Percentiles rank a stretch among this genome's conserved stretches.
These are phyloP conservation scores for Zaprionus lachaisei DNA, from an alignment of 1,140 invertebrate genomes.

Conservation along the genomic window DNA sequence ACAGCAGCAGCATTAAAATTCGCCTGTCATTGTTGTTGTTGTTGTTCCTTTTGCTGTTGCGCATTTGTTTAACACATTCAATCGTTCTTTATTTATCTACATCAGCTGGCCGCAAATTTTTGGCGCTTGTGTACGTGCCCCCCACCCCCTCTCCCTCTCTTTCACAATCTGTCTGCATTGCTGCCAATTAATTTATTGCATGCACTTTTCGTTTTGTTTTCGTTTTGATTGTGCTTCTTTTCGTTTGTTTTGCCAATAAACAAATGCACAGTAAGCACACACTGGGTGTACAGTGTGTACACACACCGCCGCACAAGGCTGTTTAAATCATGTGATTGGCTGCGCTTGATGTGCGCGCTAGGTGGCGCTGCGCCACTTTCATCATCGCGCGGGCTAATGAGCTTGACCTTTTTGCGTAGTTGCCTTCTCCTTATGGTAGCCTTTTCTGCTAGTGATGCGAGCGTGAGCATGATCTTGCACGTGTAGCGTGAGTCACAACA, in stretches of 20 bases:
- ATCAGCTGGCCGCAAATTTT: conserved; percentile 27
- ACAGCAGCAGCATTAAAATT: conserved; percentile 5
- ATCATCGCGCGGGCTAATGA: conserved; percentile 42
- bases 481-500: conserved; percentile 7
- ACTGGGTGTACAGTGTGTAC: not conserved
- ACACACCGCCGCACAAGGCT: conserved; percentile 1
- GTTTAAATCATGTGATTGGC: conserved; percentile 28
- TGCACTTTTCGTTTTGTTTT: conserved; percentile 50
- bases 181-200: conserved; percentile 58
- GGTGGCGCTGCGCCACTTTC: conserved; percentile 39
- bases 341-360: conserved; percentile 35
- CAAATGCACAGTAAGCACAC: conserved; percentile 25
- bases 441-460: conserved; percentile 26
- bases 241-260: conserved; percentile 48
- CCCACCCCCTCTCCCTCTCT: not conserved
- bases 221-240: conserved; percentile 45
- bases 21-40: conserved; percentile 21
- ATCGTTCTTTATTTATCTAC: conserved; percentile 39
- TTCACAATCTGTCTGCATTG: not conserved
- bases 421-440: conserved; percentile 11
- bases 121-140: conserved; percentile 21
- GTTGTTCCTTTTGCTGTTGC: conserved; percentile 24
- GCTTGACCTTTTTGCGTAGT: conserved; percentile 44
- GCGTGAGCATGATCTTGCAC: conserved; percentile 5
- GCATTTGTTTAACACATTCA: conserved; percentile 33